Evolutionary conservation across 2,797 vertebrate genomes (phyloP).

Genomic region (Sebastolobus alascanus): DNA sequence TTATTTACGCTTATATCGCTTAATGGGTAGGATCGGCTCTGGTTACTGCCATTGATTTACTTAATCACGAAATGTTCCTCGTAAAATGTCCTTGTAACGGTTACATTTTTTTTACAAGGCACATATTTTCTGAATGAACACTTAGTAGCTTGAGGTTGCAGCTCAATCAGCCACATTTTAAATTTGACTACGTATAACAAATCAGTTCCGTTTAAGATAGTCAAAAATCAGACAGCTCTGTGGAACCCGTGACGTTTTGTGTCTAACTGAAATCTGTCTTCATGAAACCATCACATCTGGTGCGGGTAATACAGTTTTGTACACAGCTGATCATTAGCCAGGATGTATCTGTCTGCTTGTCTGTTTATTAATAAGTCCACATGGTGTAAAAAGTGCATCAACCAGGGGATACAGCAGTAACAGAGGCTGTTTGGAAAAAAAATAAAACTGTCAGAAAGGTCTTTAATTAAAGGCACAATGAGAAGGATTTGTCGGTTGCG

Average conservation of each 20-base stretch:
- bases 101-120: slow-evolving; percentile 14
- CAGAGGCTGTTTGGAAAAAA: slow-evolving; percentile 35
- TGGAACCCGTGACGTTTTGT: neutral
- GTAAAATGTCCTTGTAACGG: slow-evolving; percentile 27
- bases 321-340: slow-evolving; percentile 21
- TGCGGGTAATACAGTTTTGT: neutral
- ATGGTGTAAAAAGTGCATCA: slow-evolving; percentile 51
- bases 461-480: slow-evolving; percentile 2
- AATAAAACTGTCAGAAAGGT: slow-evolving; percentile 39
- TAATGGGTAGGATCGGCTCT: neutral
- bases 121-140: slow-evolving; percentile 21
- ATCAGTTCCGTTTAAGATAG: slow-evolving; percentile 4
- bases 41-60: slow-evolving; percentile 10
- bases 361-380: slow-evolving; percentile 37
- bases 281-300: neutral
- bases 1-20: neutral
- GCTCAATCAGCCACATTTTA: slow-evolving; percentile 20
- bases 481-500: neutral
- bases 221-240: neutral
- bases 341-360: neutral
- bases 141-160: neutral
- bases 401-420: slow-evolving; percentile 19
- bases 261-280: neutral
- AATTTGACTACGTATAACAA: neutral
- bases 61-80: slow-evolving; percentile 16